Evolutionary conservation across 2,888 invertebrate species (phyloP).

Genomic region (Andrena fulva): DNA sequence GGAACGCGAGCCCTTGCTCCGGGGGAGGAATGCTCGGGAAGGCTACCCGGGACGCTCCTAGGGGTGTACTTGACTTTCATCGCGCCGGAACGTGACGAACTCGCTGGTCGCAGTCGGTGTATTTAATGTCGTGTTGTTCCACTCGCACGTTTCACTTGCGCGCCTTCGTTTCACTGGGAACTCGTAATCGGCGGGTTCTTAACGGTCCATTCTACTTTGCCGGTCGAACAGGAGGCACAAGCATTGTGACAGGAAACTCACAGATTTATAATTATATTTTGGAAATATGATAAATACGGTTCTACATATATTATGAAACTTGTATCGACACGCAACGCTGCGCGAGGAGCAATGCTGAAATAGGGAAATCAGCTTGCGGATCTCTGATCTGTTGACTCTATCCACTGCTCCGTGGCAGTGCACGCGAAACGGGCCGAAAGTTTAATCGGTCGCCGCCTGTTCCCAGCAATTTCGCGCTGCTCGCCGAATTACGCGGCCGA

Average conservation of each 20-base stretch:
- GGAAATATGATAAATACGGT: too few relatives aligned
- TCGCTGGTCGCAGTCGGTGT: neutral
- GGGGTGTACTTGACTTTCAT: slow-evolving; percentile 13
- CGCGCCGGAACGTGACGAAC: slow-evolving; percentile 4
- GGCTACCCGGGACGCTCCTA: too few relatives aligned
- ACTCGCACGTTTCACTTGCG: too few relatives aligned
- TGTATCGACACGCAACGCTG: too few relatives aligned
- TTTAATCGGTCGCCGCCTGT: slow-evolving; percentile 27
- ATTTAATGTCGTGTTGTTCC: neutral
- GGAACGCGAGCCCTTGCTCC: neutral
- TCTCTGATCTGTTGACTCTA: neutral
- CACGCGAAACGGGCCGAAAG: neutral
- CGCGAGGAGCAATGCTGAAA: neutral
- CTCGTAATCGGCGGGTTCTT: neutral
- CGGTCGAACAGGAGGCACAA: too few relatives aligned
- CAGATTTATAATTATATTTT: too few relatives aligned
- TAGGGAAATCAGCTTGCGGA: neutral
- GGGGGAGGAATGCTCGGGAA: neutral
- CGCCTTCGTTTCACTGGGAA: neutral
- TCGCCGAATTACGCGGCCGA: slow-evolving; percentile 25
- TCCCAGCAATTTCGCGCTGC: slow-evolving; percentile 24
- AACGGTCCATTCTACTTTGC: too few relatives aligned
- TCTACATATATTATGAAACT: too few relatives aligned
- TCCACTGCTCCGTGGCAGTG: too few relatives aligned
- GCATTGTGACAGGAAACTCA: too few relatives aligned